These are phyloP conservation scores for Hiodon alosoides DNA, from an alignment of 2,113 vertebrate genomes.

Conservation along the genomic window DNA sequence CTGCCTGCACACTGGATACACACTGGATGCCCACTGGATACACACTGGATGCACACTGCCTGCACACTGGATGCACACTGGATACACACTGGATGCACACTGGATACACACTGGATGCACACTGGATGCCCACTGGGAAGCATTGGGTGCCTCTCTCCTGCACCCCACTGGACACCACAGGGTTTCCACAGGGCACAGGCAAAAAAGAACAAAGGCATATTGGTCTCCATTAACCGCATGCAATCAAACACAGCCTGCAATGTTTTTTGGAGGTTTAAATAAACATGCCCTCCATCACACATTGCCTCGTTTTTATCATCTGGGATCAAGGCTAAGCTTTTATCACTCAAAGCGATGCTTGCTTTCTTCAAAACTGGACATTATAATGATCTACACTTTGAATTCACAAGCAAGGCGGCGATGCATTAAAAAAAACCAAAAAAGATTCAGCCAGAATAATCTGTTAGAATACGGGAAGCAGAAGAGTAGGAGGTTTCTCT, in stretches of 20 bases:
- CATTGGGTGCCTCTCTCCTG: too few relatives aligned
- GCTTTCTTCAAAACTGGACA: neutral
- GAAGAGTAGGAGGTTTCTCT: conserved; percentile 4
- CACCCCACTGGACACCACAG: too few relatives aligned
- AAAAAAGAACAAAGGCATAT: neutral
- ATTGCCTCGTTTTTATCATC: neutral
- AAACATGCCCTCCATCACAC: neutral
- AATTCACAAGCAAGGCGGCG: neutral
- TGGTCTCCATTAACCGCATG: neutral
- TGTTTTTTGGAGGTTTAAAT: neutral
- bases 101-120: too few relatives aligned
- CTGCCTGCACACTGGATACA: too few relatives aligned
- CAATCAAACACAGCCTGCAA: neutral
- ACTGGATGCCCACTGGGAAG: too few relatives aligned
- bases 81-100: too few relatives aligned
- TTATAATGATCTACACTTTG: neutral
- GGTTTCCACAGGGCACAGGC: too few relatives aligned
- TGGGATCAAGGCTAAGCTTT: neutral
- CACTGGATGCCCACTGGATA: too few relatives aligned
- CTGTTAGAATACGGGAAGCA: neutral
- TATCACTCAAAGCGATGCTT: neutral
- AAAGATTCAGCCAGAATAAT: neutral
- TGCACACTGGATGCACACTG: too few relatives aligned
- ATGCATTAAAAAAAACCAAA: neutral
- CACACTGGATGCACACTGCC: too few relatives aligned